phyloP scores from a whole-genome alignment of 2,797 vertebrate genomes.

The Podarcis lilfordi region DNA sequence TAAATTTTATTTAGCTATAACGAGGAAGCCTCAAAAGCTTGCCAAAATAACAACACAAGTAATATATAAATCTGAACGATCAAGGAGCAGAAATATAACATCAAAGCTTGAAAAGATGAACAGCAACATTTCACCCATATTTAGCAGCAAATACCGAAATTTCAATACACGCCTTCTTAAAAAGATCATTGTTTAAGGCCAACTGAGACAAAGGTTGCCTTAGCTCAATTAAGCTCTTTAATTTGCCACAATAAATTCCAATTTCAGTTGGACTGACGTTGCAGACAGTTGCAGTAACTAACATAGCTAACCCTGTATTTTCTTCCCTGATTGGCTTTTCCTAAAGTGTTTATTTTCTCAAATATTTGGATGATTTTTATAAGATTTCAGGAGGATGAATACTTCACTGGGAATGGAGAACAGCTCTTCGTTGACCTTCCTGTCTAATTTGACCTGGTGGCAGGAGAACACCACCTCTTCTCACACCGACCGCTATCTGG shows the following conservation, averaged over 20 bases:
- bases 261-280: too few species aligned
- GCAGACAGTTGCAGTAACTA: too few species aligned
- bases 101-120: not conserved
- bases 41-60: not conserved
- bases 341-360: not conserved
- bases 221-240: not conserved
- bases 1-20: not conserved
- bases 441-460: not conserved
- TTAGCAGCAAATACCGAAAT: not conserved
- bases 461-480: not conserved
- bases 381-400: constrained; percentile 7
- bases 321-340: not conserved
- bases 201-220: too few species aligned
- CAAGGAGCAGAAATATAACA: not conserved
- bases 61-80: not conserved
- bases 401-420: constrained; percentile 44
- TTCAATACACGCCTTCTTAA: not conserved
- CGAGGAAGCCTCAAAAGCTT: not conserved
- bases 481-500: fast-evolving
- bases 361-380: fast-evolving
- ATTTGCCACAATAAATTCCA: not conserved
- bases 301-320: not conserved
- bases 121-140: not conserved
- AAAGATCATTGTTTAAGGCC: not conserved
- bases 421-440: constrained; percentile 18